Base-by-base conservation (phyloP, 1,140 invertebrate species). In the Drosophila grimshawi region DNA sequence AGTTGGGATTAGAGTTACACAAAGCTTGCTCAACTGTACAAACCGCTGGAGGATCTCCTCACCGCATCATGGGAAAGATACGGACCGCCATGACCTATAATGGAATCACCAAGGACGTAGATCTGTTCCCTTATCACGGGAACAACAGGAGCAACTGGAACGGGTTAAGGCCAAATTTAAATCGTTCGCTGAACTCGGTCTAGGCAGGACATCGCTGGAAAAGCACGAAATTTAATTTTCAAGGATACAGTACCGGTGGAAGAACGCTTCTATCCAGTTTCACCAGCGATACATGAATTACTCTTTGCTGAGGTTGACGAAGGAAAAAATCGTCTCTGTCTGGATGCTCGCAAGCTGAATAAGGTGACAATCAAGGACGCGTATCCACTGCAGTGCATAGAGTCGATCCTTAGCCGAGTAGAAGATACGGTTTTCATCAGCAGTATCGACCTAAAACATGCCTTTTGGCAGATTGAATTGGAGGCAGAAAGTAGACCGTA, bases 241-340 rank as follows among this genome's bases (percentile, higher is more conserved):
- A 41, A 45, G n/a, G 41, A 27, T 2, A 39, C 57, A n/a, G 19
- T 46, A 30, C 57, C 43, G n/a, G n/a, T 46, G 3, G 46, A 60
- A 30, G 29, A 60, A 32, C 5, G 43, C 1, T 60, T 60, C 30
- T 60, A 30, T 29, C 57, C 43, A 1, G 41, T 60, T 2, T 60
- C 57, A 32, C 57, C 57, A 7, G 57, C 57, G 8, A 4, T 60
- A 0, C 57, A 60, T 3, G 11, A 60, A 5, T 8, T 60, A 1
- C 5, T 60, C 5, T 60, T 32, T 5, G 57, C 57, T 0, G 57
- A 60, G 29, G 32, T 46, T 0, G 43, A 60, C 6, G 57, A 60
- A 2, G 51, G 51, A 0, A 52, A 48, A 0, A 52, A 52, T 3
- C 5, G 51, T 5, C 5, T 57, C 5, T 57, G 37, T 30, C 6